phyloP scores from a whole-genome alignment of 2,797 vertebrate genomes.

The Alca torda region DNA sequence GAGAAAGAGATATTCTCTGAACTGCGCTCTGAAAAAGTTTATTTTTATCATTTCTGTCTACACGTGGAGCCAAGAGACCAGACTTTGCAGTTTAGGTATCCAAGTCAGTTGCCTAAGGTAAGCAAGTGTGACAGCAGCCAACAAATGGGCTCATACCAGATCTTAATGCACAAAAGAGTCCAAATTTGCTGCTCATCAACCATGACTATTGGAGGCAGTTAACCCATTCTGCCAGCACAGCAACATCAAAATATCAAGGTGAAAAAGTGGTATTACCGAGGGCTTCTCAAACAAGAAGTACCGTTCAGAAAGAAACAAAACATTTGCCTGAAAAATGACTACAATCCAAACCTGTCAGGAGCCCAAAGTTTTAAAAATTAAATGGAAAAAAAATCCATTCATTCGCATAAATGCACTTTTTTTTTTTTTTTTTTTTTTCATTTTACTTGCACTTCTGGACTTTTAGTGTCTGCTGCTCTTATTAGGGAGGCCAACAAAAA shows the following conservation, averaged over 20 bases:
- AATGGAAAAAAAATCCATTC: neutral
- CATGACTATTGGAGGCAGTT: neutral
- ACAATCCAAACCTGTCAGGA: neutral
- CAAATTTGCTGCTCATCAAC: neutral
- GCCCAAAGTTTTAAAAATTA: neutral
- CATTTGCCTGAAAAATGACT: neutral
- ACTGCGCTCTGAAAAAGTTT: neutral
- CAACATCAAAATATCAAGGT: neutral
- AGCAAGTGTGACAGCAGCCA: neutral
- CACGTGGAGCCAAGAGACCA: neutral
- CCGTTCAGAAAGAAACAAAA: neutral
- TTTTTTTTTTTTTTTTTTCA: no score
- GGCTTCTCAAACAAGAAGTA: neutral
- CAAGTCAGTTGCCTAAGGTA: neutral
- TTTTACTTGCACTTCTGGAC: neutral
- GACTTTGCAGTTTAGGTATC: neutral
- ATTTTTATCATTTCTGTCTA: neutral
- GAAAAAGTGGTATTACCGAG: neutral
- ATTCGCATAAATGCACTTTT: neutral
- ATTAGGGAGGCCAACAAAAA: neutral
- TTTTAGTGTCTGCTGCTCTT: neutral
- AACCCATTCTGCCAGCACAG: neutral
- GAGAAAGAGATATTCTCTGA: neutral
- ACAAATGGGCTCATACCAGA: neutral
- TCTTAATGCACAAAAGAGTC: neutral